Base-by-base conservation (phyloP, 2,888 invertebrate genomes). In the Neoascia interrupta region DNA sequence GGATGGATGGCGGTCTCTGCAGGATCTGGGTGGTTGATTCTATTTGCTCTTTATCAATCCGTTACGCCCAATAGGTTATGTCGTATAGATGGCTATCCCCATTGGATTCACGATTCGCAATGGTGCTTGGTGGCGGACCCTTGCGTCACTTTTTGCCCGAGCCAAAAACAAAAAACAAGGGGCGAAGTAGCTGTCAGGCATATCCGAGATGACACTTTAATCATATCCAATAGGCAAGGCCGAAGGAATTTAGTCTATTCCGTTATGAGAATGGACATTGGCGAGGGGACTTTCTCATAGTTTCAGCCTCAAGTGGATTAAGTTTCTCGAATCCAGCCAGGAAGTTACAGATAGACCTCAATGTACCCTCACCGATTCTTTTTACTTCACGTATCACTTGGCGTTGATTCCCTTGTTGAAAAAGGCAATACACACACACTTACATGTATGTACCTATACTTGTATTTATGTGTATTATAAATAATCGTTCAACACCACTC, bases 141-240 rank as follows among this genome's bases (percentile, higher is more conserved):
- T 21, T 53, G 28, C 21, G 8, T 58, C 26, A 26, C 4, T 26
- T 5, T 26, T 26, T 26, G 26, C 26, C 4, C 26, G 10, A 31
- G 8, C 13, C 26, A 10, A 21, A 56, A 41, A 64, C 64, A 31
- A 66, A 60, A 45, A 41, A 28, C 47, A 34, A 49, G 23, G 43
- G 69, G 74, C 39, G 34, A 34, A 28, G n/a, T 5, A 66, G 49
- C 53, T 73, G 66, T 73, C 66, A 61, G 23, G 60, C 66, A 79
- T 79, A 73, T 79, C 79, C 73, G 61, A 54, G 39, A 79, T 79
- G 73, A 73, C 79, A 79, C 79, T 79, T 79, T 79, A 66, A 72
- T 79, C 66, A 79, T 72, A 72, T 73, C 31, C 47, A 60, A 72
- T 60, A 28, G 47, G 16, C 19, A 19, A 47, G 58, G 53, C 39